Conservation (phyloP, 2,888 invertebrate genomes). For the Dolichomitus sp. region DNA sequence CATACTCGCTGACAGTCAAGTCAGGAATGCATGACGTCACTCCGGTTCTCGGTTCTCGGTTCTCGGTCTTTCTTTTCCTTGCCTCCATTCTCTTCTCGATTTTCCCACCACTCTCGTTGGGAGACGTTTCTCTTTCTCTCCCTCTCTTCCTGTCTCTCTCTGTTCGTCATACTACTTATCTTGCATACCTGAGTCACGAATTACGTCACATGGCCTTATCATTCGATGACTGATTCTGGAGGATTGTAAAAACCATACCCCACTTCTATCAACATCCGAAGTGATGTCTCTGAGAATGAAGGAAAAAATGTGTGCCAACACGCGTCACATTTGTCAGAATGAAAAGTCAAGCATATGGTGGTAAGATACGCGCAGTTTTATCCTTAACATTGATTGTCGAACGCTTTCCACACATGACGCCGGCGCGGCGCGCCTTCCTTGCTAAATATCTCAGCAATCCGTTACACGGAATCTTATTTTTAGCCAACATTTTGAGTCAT, state of each 20-base stretch:
- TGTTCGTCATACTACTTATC: not conserved
- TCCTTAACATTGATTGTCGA: constrained; percentile 2
- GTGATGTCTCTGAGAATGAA: constrained; percentile 16
- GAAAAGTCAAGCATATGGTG: not conserved
- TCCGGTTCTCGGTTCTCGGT: constrained; percentile 21
- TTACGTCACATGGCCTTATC: constrained; percentile 58
- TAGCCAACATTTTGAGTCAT: too few species aligned
- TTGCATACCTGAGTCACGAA: constrained; percentile 65
- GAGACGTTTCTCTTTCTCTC: constrained; percentile 20
- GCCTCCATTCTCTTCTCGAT: constrained; percentile 13
- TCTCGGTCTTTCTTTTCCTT: constrained; percentile 22
- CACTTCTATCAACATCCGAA: not conserved
- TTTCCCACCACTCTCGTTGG: not conserved
- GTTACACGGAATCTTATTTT: too few species aligned
- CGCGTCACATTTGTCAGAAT: not conserved
- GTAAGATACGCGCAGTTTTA: not conserved
- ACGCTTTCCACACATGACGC: not conserved
- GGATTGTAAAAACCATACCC: not conserved
- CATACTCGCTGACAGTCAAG: constrained; percentile 51
- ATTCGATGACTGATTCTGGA: constrained; percentile 52
- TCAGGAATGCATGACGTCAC: constrained; percentile 70
- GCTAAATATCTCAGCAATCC: too few species aligned
- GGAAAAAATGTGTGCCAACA: not conserved
- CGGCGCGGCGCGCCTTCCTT: not conserved
- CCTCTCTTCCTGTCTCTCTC: not conserved